A percentile compares a stretch with the other conserved stretches of the same genome.
These are phyloP conservation scores for Psephotus haematonotus DNA, from an alignment of 2,113 vertebrate genomes.

Conservation along the genomic window DNA sequence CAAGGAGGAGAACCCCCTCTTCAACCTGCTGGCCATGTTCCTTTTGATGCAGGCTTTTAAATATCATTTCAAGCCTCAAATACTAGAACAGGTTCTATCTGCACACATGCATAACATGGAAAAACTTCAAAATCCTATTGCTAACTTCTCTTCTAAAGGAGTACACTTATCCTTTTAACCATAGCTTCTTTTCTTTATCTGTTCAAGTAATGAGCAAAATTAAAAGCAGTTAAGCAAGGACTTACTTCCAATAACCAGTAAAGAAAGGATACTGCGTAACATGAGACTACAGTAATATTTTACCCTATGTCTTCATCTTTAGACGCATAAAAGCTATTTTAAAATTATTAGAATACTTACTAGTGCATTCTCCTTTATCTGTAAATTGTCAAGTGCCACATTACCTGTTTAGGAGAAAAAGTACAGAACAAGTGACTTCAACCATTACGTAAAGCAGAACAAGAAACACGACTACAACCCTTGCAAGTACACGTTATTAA, in stretches of 20 bases:
- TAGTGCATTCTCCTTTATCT: slow-evolving; percentile 94
- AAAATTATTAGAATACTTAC: slow-evolving; percentile 74
- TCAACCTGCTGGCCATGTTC: background rate
- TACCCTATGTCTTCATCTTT: background rate
- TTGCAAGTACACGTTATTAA: background rate
- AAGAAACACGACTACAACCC: background rate
- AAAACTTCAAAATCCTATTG: background rate
- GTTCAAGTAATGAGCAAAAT: background rate
- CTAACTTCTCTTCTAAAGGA: background rate
- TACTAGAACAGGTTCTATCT: background rate
- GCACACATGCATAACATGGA: background rate
- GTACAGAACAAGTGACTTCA: background rate
- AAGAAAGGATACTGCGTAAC: background rate
- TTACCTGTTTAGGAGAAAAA: slow-evolving; percentile 81
- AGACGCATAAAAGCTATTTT: background rate
- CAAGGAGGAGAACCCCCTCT: background rate
- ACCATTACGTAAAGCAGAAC: background rate
- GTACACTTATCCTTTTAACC: background rate
- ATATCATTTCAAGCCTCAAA: background rate
- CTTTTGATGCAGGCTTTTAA: background rate
- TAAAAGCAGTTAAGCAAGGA: background rate
- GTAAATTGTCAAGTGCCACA: slow-evolving; percentile 93
- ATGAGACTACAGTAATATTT: background rate
- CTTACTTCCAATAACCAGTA: background rate
- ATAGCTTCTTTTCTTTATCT: background rate